A percentile compares a stretch with the other conserved stretches of the same genome.
Conservation (phyloP, 92 coral and sea anemone species). For the Parazoanthus atlanticus region DNA sequence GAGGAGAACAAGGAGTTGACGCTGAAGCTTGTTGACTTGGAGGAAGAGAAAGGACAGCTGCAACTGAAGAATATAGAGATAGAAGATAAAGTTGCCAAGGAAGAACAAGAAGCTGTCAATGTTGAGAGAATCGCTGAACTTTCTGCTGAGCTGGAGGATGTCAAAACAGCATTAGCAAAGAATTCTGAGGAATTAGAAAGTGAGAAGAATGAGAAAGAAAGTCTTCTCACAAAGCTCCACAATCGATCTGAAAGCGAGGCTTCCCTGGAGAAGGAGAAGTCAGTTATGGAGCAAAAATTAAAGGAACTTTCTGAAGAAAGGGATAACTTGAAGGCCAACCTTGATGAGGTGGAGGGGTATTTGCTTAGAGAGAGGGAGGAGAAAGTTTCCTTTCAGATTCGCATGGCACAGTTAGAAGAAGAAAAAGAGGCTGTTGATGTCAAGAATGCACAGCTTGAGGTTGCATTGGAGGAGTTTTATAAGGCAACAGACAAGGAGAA, state of each 20-base stretch:
- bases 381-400: slow-evolving; percentile 70
- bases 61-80: slow-evolving; percentile 62
- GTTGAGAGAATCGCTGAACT: slow-evolving; percentile 38
- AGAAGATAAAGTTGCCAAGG: slow-evolving; percentile 57
- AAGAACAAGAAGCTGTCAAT: slow-evolving; percentile 41
- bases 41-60: slow-evolving; percentile 70
- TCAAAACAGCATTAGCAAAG: slow-evolving; percentile 7
- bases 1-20: slow-evolving; percentile 69
- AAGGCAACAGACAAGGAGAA: slow-evolving; percentile 85
- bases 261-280: slow-evolving; percentile 47
- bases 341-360: slow-evolving; percentile 69
- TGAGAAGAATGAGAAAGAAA: slow-evolving; percentile 35
- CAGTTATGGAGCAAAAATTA: slow-evolving; percentile 49
- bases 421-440: slow-evolving; percentile 77
- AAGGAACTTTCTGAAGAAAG: slow-evolving; percentile 55
- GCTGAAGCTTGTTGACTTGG: slow-evolving; percentile 62
- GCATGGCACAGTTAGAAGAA: slow-evolving; percentile 72
- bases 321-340: slow-evolving; percentile 58
- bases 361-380: slow-evolving; percentile 76
- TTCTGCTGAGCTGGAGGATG: slow-evolving; percentile 11
- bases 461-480: slow-evolving; percentile 93
- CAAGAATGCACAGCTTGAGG: slow-evolving; percentile 76
- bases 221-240: slow-evolving; percentile 25
- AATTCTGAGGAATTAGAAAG: slow-evolving; percentile 20
- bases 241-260: slow-evolving; percentile 45